Conservation (phyloP, 2,888 invertebrate species). For the Galerucella nymphaeae region DNA sequence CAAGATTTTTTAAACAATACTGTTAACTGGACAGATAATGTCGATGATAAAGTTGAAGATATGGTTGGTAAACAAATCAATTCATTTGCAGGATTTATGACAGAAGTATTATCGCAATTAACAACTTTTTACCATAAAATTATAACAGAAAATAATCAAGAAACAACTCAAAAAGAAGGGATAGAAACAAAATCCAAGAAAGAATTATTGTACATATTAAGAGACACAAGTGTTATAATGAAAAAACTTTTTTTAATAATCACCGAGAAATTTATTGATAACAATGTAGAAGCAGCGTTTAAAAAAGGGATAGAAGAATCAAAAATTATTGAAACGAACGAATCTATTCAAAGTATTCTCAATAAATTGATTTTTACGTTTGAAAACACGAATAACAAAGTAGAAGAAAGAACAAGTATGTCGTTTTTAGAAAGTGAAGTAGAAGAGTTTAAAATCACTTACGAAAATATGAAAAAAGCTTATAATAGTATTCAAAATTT, state of each 20-base stretch:
- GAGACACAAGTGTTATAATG: background rate
- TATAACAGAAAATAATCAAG: background rate
- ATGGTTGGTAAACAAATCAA: too few species aligned
- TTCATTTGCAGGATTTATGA: slow-evolving; percentile 1
- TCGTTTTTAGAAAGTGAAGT: background rate
- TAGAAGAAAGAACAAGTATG: background rate
- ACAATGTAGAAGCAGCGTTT: slow-evolving; percentile 7
- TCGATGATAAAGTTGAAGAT: background rate
- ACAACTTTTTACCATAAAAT: background rate
- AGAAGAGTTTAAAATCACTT: background rate
- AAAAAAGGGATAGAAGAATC: background rate
- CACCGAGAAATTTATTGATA: background rate
- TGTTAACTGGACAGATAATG: background rate
- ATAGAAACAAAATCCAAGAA: background rate
- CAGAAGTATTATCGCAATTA: background rate
- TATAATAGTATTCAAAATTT: background rate
- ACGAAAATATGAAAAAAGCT: background rate
- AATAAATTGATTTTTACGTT: background rate
- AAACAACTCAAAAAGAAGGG: background rate
- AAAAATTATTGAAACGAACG: background rate
- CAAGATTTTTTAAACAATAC: background rate
- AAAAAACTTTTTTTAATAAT: background rate
- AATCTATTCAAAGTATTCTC: background rate
- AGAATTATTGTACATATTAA: slow-evolving; percentile 11
- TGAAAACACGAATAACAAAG: background rate